A percentile compares a stretch with the other conserved stretches of the same genome.
Evolutionary conservation across 2,888 invertebrate species (phyloP).

Genomic region (Hedya salicella): DNA sequence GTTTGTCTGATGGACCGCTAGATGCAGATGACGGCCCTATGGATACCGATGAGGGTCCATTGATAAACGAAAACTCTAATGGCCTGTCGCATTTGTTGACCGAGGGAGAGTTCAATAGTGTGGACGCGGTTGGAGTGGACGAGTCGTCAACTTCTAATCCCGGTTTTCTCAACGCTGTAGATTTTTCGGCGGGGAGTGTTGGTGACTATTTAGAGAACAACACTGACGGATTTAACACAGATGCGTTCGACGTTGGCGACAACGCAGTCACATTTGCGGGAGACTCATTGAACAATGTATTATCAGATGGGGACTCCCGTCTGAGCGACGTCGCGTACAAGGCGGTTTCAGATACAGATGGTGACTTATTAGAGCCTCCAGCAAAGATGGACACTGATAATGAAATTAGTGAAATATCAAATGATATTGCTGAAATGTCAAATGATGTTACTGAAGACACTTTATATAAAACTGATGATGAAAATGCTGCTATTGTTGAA

Average conservation of each 20-base stretch:
- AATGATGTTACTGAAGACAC: conserved; percentile 47
- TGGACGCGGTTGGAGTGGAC: conserved; percentile 73
- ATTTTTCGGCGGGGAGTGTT: conserved; percentile 77
- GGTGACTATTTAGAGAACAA: conserved; percentile 79
- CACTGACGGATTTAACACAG: conserved; percentile 68
- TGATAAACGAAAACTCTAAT: conserved; percentile 79
- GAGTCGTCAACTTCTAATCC: conserved; percentile 79
- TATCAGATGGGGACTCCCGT: conserved; percentile 74
- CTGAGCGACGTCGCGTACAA: conserved; percentile 66
- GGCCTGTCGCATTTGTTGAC: conserved; percentile 77
- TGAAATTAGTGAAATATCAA: conserved; percentile 52
- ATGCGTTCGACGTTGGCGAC: conserved; percentile 78
- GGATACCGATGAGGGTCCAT: conserved; percentile 78
- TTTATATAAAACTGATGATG: conserved; percentile 37
- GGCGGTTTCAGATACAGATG: conserved; percentile 66
- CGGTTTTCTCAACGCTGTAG: conserved; percentile 78
- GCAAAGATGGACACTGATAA: conserved; percentile 56
- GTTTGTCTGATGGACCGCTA: conserved; percentile 64
- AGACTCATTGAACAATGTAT: conserved; percentile 71
- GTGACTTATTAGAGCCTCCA: conserved; percentile 64
- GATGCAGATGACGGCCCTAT: conserved; percentile 55
- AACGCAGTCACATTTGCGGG: conserved; percentile 77
- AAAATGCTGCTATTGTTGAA: conserved; percentile 22
- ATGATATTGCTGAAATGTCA: conserved; percentile 47
- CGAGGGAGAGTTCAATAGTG: conserved; percentile 78